These are phyloP conservation scores for Xestobium rufovillosum DNA, from an alignment of 2,888 invertebrate genomes.

Conservation along the genomic window DNA sequence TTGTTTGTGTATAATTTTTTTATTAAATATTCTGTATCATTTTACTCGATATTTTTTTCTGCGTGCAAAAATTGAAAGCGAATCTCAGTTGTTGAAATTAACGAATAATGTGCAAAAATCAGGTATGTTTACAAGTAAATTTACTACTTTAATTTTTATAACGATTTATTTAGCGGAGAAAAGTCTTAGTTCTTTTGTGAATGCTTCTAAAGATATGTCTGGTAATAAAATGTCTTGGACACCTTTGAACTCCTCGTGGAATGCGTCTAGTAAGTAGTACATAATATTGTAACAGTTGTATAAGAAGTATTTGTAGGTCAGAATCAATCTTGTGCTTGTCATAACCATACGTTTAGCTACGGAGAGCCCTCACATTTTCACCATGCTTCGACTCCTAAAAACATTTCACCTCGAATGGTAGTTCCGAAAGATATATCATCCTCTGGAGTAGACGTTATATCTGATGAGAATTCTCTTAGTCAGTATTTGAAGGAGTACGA, in stretches of 20 bases:
- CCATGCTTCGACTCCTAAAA: too few relatives aligned
- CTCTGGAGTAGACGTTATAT: conserved; percentile 42
- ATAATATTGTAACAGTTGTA: too few relatives aligned
- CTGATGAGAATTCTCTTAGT: conserved; percentile 44
- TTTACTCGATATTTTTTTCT: conserved; percentile 44
- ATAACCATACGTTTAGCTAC: too few relatives aligned
- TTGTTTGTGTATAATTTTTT: conserved; percentile 40
- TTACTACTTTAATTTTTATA: conserved; percentile 5
- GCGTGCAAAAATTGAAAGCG: conserved; percentile 39
- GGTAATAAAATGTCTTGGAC: too few relatives aligned
- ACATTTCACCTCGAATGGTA: too few relatives aligned
- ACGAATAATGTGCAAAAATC: conserved; percentile 47
- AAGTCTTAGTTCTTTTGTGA: conserved; percentile 6
- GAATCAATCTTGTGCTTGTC: too few relatives aligned
- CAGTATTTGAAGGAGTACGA: conserved; percentile 44
- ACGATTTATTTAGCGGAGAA: too few relatives aligned
- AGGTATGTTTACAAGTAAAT: conserved; percentile 29
- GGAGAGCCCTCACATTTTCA: too few relatives aligned
- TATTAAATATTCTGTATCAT: conserved; percentile 48
- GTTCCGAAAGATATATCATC: too few relatives aligned
- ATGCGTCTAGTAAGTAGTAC: too few relatives aligned
- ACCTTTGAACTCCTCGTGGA: too few relatives aligned
- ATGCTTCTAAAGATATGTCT: conserved; percentile 10
- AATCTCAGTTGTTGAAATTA: conserved; percentile 45
- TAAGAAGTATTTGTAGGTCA: too few relatives aligned